These are phyloP conservation scores for Pyrrhia umbra DNA, from an alignment of 2,888 invertebrate genomes.

Conservation along the genomic window DNA sequence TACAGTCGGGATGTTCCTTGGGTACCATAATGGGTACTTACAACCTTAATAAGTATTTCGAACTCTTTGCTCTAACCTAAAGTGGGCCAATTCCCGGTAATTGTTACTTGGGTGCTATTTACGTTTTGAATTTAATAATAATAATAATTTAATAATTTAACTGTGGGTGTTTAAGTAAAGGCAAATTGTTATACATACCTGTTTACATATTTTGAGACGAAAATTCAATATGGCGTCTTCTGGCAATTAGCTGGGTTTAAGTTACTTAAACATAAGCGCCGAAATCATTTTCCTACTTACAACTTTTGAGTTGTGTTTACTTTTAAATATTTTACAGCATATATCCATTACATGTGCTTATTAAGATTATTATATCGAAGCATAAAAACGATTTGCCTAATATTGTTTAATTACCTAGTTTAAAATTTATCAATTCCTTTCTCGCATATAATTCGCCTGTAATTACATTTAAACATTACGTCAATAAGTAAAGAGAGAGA, in stretches of 20 bases:
- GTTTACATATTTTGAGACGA: conserved; percentile 13
- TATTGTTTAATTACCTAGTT: too few species aligned
- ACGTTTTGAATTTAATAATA: conserved; percentile 59
- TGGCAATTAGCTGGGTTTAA: conserved; percentile 24
- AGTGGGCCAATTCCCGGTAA: conserved; percentile 57
- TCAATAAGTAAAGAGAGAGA: too few species aligned
- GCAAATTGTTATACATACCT: conserved; percentile 21
- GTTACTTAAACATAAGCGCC: conserved; percentile 5
- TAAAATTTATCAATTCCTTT: too few species aligned
- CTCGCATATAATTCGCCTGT: too few species aligned
- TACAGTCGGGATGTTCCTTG: conserved; percentile 57
- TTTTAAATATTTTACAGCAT: too few species aligned
- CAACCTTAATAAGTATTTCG: conserved; percentile 64
- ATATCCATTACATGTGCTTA: too few species aligned
- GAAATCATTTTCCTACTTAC: conserved; percentile 17
- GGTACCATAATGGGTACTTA: conserved; percentile 60
- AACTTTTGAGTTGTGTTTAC: too few species aligned
- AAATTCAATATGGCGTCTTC: conserved; percentile 8
- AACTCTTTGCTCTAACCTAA: conserved; percentile 62
- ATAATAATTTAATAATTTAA: too few species aligned
- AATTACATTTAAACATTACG: too few species aligned
- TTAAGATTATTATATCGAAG: too few species aligned
- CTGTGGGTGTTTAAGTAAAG: conserved; percentile 31
- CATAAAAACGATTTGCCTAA: too few species aligned
- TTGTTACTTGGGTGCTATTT: conserved; percentile 56